phyloP scores from a whole-genome alignment of 1,140 invertebrate genomes.

The Ericerus pela region DNA sequence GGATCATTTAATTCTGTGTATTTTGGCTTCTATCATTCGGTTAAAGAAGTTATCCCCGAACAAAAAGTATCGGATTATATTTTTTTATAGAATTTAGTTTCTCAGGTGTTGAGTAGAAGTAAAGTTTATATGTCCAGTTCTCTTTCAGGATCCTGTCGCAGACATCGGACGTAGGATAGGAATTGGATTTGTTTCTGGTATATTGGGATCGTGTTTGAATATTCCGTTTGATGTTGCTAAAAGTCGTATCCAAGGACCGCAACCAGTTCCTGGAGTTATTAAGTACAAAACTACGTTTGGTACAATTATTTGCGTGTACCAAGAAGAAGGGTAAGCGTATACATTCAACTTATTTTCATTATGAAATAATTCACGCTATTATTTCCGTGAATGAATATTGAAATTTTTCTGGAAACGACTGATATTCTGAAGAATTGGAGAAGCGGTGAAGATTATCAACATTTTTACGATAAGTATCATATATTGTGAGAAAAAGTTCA shows the following conservation, averaged over 20 bases:
- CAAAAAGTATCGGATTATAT: constrained; percentile 38
- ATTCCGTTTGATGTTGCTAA: constrained; percentile 95
- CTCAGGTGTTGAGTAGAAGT: too few relatives aligned
- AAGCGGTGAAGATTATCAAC: too few relatives aligned
- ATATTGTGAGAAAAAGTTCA: too few relatives aligned
- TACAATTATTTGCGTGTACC: constrained; percentile 59
- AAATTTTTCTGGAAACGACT: too few relatives aligned
- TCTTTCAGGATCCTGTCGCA: constrained; percentile 42
- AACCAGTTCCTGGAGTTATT: constrained; percentile 50
- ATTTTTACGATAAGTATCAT: too few relatives aligned
- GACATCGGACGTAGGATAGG: constrained; percentile 55
- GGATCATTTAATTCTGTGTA: constrained; percentile 84
- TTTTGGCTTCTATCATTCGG: constrained; percentile 85
- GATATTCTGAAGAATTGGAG: too few relatives aligned
- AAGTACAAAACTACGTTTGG: constrained; percentile 64
- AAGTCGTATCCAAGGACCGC: constrained; percentile 82
- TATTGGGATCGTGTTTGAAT: constrained; percentile 68
- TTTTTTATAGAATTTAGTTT: constrained; percentile 3
- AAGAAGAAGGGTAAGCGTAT: constrained; percentile 63
- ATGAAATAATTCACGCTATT: neutral
- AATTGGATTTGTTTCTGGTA: constrained; percentile 72
- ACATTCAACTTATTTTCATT: neutral
- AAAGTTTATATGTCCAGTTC: neutral
- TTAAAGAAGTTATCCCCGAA: constrained; percentile 59
- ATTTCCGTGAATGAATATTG: too few relatives aligned